Conservation (phyloP, 2,888 invertebrate genomes). For the Tipula lateralis region DNA sequence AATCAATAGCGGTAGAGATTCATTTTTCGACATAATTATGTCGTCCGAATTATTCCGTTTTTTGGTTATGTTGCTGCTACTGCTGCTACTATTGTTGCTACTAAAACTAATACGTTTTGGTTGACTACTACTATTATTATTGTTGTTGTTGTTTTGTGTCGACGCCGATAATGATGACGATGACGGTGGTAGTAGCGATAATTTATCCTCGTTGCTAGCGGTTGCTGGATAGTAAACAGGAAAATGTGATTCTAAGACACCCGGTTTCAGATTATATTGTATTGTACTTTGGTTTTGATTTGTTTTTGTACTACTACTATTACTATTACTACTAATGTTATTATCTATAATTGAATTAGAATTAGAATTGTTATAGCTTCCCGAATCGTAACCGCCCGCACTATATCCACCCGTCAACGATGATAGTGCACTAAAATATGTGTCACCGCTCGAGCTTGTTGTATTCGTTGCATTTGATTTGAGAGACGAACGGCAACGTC, state of each 20-base stretch:
- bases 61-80: conserved; percentile 40
- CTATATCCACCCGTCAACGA: conserved; percentile 32
- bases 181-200: background rate
- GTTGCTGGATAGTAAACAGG: conserved; percentile 39
- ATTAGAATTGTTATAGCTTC: conserved; percentile 34
- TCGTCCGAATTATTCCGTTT: conserved; percentile 47
- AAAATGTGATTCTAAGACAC: conserved; percentile 49
- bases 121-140: no score
- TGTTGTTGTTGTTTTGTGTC: background rate
- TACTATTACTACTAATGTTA: conserved; percentile 27
- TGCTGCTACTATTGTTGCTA: conserved; percentile 36
- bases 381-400: conserved; percentile 35
- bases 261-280: conserved; percentile 38
- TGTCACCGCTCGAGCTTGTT: conserved; percentile 44
- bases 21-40: conserved; percentile 47
- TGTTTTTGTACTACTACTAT: conserved; percentile 30
- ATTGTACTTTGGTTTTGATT: background rate
- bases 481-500: conserved; percentile 37
- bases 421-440: conserved; percentile 45
- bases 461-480: conserved; percentile 33
- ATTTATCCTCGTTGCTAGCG: conserved; percentile 29
- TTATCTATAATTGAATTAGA: conserved; percentile 7
- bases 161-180: background rate
- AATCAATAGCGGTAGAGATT: conserved; percentile 56
- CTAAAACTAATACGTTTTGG: conserved; percentile 31